Evolutionary conservation across 1,140 invertebrate species (phyloP).

Genomic region (Pissodes strobi): DNA sequence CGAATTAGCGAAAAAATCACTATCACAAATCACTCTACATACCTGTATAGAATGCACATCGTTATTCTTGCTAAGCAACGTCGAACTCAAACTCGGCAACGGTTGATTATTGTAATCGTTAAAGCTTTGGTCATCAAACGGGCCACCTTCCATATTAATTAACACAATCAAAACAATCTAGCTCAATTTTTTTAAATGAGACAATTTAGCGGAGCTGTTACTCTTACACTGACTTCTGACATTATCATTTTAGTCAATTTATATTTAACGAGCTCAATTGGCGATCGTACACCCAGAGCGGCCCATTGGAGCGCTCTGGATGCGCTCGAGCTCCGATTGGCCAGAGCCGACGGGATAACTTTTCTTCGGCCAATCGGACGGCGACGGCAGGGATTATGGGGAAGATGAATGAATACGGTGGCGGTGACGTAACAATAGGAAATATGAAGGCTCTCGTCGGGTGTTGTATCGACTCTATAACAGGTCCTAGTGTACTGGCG

Average conservation of each 20-base stretch:
- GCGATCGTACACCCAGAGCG: slow-evolving; percentile 29
- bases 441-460: too few relatives aligned
- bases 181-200: slow-evolving; percentile 44
- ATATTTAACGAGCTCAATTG: slow-evolving; percentile 57
- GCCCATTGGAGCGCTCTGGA: slow-evolving; percentile 19
- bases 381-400: not conserved
- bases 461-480: not conserved
- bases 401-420: slow-evolving; percentile 9
- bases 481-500: slow-evolving; percentile 23
- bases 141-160: slow-evolving; percentile 68
- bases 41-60: slow-evolving; percentile 66
- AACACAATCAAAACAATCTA: slow-evolving; percentile 47
- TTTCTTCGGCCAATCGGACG: slow-evolving; percentile 21
- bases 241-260: slow-evolving; percentile 57
- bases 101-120: slow-evolving; percentile 70
- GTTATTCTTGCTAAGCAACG: slow-evolving; percentile 52
- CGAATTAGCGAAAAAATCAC: not conserved
- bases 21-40: not conserved
- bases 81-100: slow-evolving; percentile 57
- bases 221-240: slow-evolving; percentile 55
- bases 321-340: slow-evolving; percentile 17
- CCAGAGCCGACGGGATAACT: slow-evolving; percentile 27
- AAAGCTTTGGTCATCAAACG: slow-evolving; percentile 77
- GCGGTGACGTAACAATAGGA: slow-evolving; percentile 4
- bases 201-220: slow-evolving; percentile 44